These are phyloP conservation scores for Glaucomys volans DNA, from an alignment of 2,113 vertebrate species.

Conservation along the genomic window DNA sequence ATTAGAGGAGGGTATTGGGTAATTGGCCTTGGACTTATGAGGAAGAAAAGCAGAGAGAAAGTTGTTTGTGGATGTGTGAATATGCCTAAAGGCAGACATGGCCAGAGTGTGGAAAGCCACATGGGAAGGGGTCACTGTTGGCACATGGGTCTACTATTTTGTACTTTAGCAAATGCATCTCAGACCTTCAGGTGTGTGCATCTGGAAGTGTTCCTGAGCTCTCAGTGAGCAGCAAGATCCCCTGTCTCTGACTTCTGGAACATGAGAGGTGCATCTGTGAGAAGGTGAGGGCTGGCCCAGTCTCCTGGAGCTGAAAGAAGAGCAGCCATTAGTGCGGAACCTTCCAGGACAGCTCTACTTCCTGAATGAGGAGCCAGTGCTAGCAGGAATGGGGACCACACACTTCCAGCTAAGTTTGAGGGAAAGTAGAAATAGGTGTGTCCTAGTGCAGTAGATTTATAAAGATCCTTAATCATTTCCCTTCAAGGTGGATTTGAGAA, in stretches of 20 bases:
- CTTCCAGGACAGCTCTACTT: background rate
- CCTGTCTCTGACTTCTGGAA: background rate
- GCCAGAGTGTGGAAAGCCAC: background rate
- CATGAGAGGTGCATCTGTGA: background rate
- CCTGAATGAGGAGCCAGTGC: background rate
- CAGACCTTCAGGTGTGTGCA: background rate
- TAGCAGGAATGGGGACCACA: background rate
- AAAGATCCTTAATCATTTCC: background rate
- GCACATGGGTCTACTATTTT: background rate
- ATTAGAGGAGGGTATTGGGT: background rate
- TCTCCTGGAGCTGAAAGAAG: background rate
- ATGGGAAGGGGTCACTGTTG: background rate
- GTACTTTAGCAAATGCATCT: background rate
- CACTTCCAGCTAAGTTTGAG: background rate
- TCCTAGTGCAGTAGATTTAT: background rate
- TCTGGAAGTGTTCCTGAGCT: background rate
- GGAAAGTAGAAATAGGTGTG: background rate
- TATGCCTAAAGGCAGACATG: background rate
- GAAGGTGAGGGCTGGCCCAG: background rate
- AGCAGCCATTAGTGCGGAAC: background rate
- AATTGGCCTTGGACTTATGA: conserved; percentile 23
- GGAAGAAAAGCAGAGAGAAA: conserved; percentile 43
- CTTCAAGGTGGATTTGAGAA: background rate
- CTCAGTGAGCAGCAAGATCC: background rate
- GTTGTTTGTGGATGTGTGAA: background rate